Percentiles rank a stretch among this genome's conserved stretches.
These are phyloP conservation scores for Catonia carolina DNA, from an alignment of 2,888 invertebrate genomes.

Conservation along the genomic window DNA sequence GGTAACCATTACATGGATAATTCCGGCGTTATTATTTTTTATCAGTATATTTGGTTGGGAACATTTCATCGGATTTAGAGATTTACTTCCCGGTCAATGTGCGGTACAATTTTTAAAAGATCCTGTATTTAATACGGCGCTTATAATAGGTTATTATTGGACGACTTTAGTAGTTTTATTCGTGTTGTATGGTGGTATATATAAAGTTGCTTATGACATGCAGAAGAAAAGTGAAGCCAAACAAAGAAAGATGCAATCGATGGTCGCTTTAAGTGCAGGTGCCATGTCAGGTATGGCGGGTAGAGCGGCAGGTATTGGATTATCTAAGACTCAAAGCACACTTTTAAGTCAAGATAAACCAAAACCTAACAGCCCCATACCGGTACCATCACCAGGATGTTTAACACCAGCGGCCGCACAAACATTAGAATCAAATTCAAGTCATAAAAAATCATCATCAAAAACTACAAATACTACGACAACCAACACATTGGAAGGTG, in stretches of 20 bases:
- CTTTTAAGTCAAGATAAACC: constrained; percentile 62
- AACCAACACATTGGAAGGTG: constrained; percentile 24
- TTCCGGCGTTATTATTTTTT: constrained; percentile 93
- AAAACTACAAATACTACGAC: constrained; percentile 53
- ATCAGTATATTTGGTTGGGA: constrained; percentile 99
- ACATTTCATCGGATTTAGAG: constrained; percentile 89
- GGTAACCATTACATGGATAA: constrained; percentile 94
- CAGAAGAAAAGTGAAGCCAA: constrained; percentile 96
- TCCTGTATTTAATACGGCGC: constrained; percentile 92
- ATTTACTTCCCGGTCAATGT: constrained; percentile 80
- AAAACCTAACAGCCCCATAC: constrained; percentile 32
- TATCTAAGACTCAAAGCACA: constrained; percentile 66
- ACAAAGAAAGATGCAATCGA: constrained; percentile 90
- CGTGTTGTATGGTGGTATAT: constrained; percentile 93
- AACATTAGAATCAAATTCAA: constrained; percentile 43
- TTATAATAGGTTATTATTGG: constrained; percentile 97
- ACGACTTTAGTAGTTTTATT: constrained; percentile 92
- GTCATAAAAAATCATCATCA: constrained; percentile 38
- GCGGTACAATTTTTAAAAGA: constrained; percentile 96
- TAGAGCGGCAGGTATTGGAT: constrained; percentile 75
- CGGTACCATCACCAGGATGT: constrained; percentile 37
- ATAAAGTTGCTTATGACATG: constrained; percentile 95
- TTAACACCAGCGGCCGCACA: constrained; percentile 37
- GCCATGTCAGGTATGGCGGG: constrained; percentile 89
- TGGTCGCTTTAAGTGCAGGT: constrained; percentile 85